Conservation (phyloP, 2,888 invertebrate genomes). For the Drosophila crucigera region DNA sequence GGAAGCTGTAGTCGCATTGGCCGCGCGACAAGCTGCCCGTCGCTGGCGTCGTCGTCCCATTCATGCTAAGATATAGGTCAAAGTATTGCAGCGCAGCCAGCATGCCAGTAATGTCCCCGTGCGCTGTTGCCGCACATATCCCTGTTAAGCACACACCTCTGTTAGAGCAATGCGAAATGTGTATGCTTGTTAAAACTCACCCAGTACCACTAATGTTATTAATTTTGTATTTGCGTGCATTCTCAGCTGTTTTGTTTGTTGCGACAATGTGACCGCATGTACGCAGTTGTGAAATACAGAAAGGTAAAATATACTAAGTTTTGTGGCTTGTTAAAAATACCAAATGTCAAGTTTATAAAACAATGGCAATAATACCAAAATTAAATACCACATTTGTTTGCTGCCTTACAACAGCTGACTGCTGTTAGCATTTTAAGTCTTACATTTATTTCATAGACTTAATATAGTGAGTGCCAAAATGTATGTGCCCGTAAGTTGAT, state of each 20-base stretch:
- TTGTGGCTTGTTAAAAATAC: too few species aligned
- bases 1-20: conserved; percentile 77
- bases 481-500: conserved; percentile 5
- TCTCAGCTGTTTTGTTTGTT: conserved; percentile 28
- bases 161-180: neutral
- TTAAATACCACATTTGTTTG: neutral
- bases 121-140: conserved; percentile 7
- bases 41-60: conserved; percentile 31
- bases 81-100: conserved; percentile 54
- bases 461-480: conserved; percentile 8
- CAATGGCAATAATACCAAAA: neutral
- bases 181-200: conserved; percentile 28
- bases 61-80: conserved; percentile 50
- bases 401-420: conserved; percentile 1
- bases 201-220: conserved; percentile 24
- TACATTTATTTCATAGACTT: neutral
- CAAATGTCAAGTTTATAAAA: too few species aligned
- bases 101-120: conserved; percentile 56
- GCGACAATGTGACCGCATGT: conserved; percentile 17
- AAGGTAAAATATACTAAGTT: neutral
- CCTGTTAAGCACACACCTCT: conserved; percentile 17
- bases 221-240: conserved; percentile 39
- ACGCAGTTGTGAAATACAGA: neutral
- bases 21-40: conserved; percentile 65
- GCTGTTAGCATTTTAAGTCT: conserved; percentile 1